Evolutionary conservation across 1,140 invertebrate genomes (phyloP).

Genomic region (Dolichoris vasculosae): DNA sequence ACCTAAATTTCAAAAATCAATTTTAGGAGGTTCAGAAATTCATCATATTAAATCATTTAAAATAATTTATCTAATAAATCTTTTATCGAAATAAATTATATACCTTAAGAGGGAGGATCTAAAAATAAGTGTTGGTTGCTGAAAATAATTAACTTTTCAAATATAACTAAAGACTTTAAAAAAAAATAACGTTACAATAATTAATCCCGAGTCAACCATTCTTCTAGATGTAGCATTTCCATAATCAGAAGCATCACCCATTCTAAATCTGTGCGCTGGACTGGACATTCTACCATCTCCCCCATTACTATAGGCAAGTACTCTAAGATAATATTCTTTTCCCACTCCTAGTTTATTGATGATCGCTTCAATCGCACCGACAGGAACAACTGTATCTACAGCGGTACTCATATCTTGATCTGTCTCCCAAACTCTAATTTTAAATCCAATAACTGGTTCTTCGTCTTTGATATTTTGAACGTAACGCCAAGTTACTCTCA

Average conservation of each 20-base stretch:
- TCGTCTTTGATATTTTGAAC: conserved; percentile 91
- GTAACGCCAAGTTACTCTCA: conserved; percentile 93
- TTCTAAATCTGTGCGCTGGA: conserved; percentile 89
- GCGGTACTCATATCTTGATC: conserved; percentile 94
- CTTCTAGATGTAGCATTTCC: conserved; percentile 60
- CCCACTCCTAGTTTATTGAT: conserved; percentile 88
- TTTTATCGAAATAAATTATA: not conserved
- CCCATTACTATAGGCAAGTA: conserved; percentile 93
- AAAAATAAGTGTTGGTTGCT: no score
- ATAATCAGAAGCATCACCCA: conserved; percentile 77
- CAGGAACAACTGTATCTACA: conserved; percentile 87
- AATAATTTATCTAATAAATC: not conserved
- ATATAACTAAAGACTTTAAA: conserved; percentile 52
- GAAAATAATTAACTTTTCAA: not conserved
- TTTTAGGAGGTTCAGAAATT: not conserved
- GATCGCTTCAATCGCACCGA: conserved; percentile 85
- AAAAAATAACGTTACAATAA: conserved; percentile 61
- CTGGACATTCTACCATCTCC: conserved; percentile 98
- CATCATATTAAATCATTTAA: not conserved
- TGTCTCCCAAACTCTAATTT: conserved; percentile 93
- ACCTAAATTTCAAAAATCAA: not conserved
- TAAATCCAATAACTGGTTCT: conserved; percentile 95
- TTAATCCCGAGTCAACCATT: conserved; percentile 58
- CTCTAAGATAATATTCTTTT: conserved; percentile 90
- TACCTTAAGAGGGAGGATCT: no score